These are phyloP conservation scores for Neotoxoptera formosana DNA, from an alignment of 1,140 invertebrate species.

Conservation along the genomic window DNA sequence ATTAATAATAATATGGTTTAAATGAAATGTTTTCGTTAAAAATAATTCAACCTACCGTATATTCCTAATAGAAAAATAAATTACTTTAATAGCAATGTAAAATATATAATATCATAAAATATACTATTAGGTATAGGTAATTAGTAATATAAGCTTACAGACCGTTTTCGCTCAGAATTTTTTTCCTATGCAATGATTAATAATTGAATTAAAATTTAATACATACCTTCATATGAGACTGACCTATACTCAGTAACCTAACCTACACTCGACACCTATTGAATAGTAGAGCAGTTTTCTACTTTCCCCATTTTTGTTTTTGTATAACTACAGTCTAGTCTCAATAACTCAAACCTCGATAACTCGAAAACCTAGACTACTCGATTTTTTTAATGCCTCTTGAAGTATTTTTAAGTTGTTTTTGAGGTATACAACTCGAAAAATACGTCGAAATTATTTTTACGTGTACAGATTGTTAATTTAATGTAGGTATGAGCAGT, in stretches of 20 bases:
- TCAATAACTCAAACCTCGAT: no score
- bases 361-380: no score
- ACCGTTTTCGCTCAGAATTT: background rate
- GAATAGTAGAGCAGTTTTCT: background rate
- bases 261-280: background rate
- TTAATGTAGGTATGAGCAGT: no score
- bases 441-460: no score
- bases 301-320: no score
- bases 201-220: background rate
- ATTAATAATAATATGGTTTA: background rate
- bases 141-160: background rate
- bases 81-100: background rate
- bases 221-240: background rate
- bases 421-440: no score
- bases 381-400: no score
- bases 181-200: background rate
- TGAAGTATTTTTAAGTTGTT: no score
- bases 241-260: background rate
- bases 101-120: background rate
- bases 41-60: background rate
- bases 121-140: no score
- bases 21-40: background rate
- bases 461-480: no score
- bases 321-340: no score
- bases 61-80: background rate